A percentile compares a stretch with the other conserved stretches of the same genome.
phyloP scores from a whole-genome alignment of 1,140 invertebrate species.

The Polyergus mexicanus region DNA sequence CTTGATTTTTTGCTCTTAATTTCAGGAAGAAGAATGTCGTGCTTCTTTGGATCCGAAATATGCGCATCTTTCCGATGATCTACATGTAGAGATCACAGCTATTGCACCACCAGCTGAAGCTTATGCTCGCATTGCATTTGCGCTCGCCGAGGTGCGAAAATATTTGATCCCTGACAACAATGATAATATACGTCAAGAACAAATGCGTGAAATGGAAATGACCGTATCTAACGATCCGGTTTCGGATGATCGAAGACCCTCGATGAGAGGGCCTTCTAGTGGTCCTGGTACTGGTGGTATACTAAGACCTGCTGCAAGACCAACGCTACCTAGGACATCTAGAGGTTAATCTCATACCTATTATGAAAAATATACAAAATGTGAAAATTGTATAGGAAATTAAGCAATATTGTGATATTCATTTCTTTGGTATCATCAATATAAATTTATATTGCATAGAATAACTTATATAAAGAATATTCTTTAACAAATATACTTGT shows the following conservation, averaged over 20 bases:
- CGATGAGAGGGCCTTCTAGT: slow-evolving; percentile 68
- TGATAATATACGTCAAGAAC: slow-evolving; percentile 93
- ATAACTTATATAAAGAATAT: too few relatives aligned
- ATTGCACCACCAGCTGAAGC: slow-evolving; percentile 96
- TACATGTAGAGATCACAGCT: slow-evolving; percentile 97
- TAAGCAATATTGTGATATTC: neutral
- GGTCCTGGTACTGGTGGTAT: slow-evolving; percentile 79
- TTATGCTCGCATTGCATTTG: slow-evolving; percentile 96
- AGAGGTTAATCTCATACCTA: slow-evolving; percentile 66
- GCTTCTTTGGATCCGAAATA: slow-evolving; percentile 96
- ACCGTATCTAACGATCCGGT: slow-evolving; percentile 83
- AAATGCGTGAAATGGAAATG: slow-evolving; percentile 91
- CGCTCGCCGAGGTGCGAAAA: slow-evolving; percentile 92
- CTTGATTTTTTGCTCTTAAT: neutral
- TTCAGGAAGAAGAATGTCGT: slow-evolving; percentile 95
- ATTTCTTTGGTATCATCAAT: neutral
- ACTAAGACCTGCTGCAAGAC: slow-evolving; percentile 80
- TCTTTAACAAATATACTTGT: too few relatives aligned
- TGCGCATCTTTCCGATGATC: slow-evolving; percentile 95
- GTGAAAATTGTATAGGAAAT: neutral
- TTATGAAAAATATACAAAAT: neutral
- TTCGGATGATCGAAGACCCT: slow-evolving; percentile 78
- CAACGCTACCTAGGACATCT: slow-evolving; percentile 77
- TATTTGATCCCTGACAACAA: slow-evolving; percentile 91
- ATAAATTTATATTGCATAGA: too few relatives aligned